Conservation (phyloP, 2,888 invertebrate genomes). For the Lasiommata megera region DNA sequence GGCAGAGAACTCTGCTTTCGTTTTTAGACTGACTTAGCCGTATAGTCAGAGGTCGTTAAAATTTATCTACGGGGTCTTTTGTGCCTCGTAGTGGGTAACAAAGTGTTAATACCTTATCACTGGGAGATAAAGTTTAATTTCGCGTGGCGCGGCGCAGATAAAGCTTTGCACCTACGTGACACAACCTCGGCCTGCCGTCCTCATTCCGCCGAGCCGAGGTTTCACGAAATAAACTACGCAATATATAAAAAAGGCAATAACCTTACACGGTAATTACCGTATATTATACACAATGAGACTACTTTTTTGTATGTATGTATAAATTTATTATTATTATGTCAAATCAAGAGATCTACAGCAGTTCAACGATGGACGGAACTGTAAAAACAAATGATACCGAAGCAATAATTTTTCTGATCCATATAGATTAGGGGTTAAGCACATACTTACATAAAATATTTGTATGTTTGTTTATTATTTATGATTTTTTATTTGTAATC, state of each 20-base stretch:
- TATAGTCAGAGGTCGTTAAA: background rate
- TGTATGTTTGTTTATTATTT: too few species aligned
- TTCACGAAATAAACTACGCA: conserved; percentile 59
- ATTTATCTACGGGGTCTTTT: background rate
- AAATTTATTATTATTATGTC: too few species aligned
- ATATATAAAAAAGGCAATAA: conserved; percentile 42
- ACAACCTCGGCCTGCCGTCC: conserved; percentile 59
- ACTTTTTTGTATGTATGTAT: too few species aligned
- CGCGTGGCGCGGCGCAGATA: conserved; percentile 18
- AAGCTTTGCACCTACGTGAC: conserved; percentile 38
- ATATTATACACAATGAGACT: background rate
- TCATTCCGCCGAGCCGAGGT: conserved; percentile 58
- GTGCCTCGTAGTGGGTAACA: background rate
- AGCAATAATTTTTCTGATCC: too few species aligned
- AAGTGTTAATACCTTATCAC: conserved; percentile 37
- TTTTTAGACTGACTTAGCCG: too few species aligned
- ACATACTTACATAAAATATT: too few species aligned
- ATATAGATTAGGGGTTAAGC: too few species aligned
- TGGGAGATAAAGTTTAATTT: conserved; percentile 37
- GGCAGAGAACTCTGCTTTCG: too few species aligned
- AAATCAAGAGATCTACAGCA: too few species aligned
- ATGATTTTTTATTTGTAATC: too few species aligned
- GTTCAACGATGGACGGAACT: too few species aligned
- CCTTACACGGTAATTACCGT: conserved; percentile 20
- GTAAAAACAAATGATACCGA: too few species aligned